Evolutionary conservation across 2,113 vertebrate genomes (phyloP), one percentile per base, ranked within the genome.

Genomic region (Macrotus californicus): DNA sequence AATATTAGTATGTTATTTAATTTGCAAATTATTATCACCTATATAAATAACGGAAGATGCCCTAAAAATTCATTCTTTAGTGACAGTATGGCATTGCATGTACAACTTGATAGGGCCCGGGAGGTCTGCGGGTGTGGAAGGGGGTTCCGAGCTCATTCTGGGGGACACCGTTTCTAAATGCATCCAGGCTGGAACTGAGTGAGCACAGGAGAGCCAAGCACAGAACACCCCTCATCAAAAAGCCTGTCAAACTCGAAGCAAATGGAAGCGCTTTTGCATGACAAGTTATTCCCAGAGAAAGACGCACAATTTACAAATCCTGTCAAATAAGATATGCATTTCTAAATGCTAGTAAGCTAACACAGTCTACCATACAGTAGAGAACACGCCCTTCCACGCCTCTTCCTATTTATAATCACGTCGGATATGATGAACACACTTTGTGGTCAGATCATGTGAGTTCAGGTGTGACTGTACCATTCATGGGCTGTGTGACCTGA

Each of bases 111-210:
- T 89, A 77, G 79, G 88, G 85, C 54, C 83, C 69, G 24, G 50
- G 83, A 95, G 41, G 67, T 72, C 77, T 87, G 69, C 50, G 92
- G 91, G 50, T 79, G 64, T 26, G n/a, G 24, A 95, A 89, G 85
- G 64, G 46, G 70, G 34, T 36, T 69, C 39, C 31, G 64, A 89
- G 83, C 64, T 95, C 73, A 80, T 95, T 95, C 69, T 94, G 69
- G 83, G 82, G 86, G 94, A 87, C 41, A 41, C 93, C 77, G 34
- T 69, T 94, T 96, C 96, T 97, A 94, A 96, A 96, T 79, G 86
- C 75, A 46, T 13, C 67, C 59, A n/a, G 64, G 85, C 91, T 95
- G 67, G n/a, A 50, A 36, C 87, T 86, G 73, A 77, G 67, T 94
- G 95, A 94, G 75, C 64, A 91, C 5, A 88, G 88, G 67, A 36